phyloP scores from a whole-genome alignment of 2,888 invertebrate species.

The Machimus rusticus region DNA sequence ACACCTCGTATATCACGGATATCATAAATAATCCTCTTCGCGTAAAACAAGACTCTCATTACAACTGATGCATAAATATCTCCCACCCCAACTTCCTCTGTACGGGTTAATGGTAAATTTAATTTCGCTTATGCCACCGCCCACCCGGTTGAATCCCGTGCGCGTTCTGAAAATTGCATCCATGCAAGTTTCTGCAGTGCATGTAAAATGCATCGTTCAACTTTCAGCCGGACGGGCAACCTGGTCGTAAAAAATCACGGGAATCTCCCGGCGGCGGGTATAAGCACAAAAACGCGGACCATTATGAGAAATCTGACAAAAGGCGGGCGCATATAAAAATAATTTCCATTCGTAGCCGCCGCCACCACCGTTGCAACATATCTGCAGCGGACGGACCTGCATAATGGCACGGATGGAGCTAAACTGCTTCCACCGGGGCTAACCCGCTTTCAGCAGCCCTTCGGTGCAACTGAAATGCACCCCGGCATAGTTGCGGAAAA shows the following conservation, averaged over 20 bases:
- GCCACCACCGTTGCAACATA: neutral
- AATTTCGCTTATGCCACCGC: neutral
- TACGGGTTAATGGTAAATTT: neutral
- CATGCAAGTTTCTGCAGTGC: neutral
- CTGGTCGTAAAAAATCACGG: slow-evolving; percentile 4
- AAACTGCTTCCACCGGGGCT: neutral
- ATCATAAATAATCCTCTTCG: neutral
- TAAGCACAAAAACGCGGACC: slow-evolving; percentile 23
- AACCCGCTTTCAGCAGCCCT: neutral
- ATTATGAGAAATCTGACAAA: slow-evolving; percentile 22
- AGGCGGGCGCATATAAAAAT: slow-evolving; percentile 1
- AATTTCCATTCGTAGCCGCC: slow-evolving; percentile 4
- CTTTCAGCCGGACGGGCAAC: neutral
- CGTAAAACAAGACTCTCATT: neutral
- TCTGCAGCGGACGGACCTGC: neutral
- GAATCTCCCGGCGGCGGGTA: neutral
- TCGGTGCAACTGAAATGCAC: neutral
- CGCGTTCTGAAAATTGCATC: neutral
- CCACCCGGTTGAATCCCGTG: neutral
- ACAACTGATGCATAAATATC: neutral
- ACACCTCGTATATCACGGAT: neutral
- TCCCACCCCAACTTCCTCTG: neutral
- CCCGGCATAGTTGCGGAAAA: neutral
- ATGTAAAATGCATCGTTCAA: slow-evolving; percentile 6
- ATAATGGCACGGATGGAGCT: neutral